These are phyloP conservation scores for Dolomedes plantarius DNA, from an alignment of 2,888 invertebrate species.

Conservation along the genomic window DNA sequence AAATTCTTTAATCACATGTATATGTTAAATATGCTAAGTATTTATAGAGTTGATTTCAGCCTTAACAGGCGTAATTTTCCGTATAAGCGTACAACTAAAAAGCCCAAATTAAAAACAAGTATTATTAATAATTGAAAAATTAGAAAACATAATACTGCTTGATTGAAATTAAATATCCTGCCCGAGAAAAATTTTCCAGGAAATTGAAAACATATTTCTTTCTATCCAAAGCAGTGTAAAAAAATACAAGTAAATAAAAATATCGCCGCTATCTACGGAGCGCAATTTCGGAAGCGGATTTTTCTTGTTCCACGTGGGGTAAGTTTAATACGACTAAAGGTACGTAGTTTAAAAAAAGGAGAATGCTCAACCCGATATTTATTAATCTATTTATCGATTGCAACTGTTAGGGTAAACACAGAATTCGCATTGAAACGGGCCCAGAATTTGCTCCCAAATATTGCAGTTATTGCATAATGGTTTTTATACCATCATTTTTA, in stretches of 20 bases:
- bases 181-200: slow-evolving; percentile 33
- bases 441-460: slow-evolving; percentile 25
- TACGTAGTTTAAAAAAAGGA: neutral
- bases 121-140: neutral
- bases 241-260: neutral
- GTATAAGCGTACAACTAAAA: too few species aligned
- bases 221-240: neutral
- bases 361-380: slow-evolving; percentile 26
- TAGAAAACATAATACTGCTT: slow-evolving; percentile 17
- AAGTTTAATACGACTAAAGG: slow-evolving; percentile 25
- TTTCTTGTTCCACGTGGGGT: slow-evolving; percentile 42
- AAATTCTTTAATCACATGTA: too few species aligned
- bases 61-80: too few species aligned
- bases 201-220: slow-evolving; percentile 42
- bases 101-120: too few species aligned
- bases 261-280: slow-evolving; percentile 26
- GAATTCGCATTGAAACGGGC: slow-evolving; percentile 25
- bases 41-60: too few species aligned
- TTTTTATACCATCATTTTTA: slow-evolving; percentile 15
- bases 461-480: slow-evolving; percentile 37
- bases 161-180: slow-evolving; percentile 70
- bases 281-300: slow-evolving; percentile 35
- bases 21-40: too few species aligned
- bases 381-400: slow-evolving; percentile 48
- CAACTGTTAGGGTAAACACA: slow-evolving; percentile 19